Conservation (phyloP, 2,797 vertebrate species). For the Tarsius wallacei region DNA sequence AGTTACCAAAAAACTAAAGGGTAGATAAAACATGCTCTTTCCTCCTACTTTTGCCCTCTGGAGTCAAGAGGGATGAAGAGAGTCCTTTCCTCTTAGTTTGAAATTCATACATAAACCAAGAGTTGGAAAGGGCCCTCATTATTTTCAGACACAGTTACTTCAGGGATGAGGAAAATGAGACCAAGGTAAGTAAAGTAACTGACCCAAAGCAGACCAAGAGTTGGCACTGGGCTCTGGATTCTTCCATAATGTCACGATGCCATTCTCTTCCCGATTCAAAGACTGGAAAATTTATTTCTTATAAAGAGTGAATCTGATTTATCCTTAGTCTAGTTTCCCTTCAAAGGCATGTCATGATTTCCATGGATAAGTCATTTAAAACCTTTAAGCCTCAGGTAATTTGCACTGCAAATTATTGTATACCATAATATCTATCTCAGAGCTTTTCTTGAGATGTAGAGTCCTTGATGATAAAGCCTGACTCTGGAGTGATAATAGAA, state of each 20-base stretch:
- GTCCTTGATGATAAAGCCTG: conserved; percentile 24
- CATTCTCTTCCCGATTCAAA: neutral
- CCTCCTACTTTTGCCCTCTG: neutral
- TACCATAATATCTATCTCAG: neutral
- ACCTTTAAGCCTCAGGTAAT: neutral
- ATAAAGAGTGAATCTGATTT: neutral
- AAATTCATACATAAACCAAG: conserved; percentile 8
- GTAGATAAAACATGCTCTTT: neutral
- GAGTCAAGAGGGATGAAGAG: neutral
- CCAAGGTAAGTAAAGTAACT: neutral
- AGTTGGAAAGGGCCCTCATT: neutral
- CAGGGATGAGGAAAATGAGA: neutral
- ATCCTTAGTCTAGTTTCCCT: neutral
- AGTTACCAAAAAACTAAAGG: neutral
- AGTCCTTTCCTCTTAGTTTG: neutral
- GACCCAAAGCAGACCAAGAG: neutral
- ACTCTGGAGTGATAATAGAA: neutral
- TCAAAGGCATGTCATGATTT: conserved; percentile 38
- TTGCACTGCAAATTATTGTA: conserved; percentile 22
- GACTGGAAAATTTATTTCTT: neutral
- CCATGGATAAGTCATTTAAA: neutral
- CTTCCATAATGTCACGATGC: neutral
- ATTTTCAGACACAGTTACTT: neutral
- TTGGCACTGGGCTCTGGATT: neutral
- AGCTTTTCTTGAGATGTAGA: neutral